Percentiles rank a stretch among this genome's conserved stretches.
phyloP scores from a whole-genome alignment of 2,888 invertebrate genomes.

The Allacma fusca region DNA sequence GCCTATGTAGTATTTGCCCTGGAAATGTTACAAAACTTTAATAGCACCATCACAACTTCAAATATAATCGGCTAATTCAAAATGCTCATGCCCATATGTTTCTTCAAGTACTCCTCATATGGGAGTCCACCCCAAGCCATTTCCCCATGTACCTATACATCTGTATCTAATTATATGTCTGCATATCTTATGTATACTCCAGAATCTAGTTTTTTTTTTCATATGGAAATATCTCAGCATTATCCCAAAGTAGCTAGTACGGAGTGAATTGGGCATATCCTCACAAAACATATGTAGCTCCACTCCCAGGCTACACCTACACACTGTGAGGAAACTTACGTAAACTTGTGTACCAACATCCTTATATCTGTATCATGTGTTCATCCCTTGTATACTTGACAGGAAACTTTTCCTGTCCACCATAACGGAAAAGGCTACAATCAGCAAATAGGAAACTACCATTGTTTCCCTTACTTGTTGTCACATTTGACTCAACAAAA shows the following conservation, averaged over 20 bases:
- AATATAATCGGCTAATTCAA: constrained; percentile 10
- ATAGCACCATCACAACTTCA: constrained; percentile 18
- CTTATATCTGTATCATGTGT: too few species aligned
- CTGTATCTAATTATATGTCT: neutral
- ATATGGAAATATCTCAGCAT: neutral
- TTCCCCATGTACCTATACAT: neutral
- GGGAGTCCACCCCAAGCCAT: neutral
- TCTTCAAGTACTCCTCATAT: neutral
- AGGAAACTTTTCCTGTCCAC: neutral
- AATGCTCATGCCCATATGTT: constrained; percentile 5
- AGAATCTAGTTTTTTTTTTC: neutral
- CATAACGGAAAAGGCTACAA: neutral
- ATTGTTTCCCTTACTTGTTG: constrained; percentile 13
- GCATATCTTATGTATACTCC: neutral
- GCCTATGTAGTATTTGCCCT: neutral
- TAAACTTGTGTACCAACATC: too few species aligned
- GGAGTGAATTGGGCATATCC: too few species aligned
- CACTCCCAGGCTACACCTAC: too few species aligned
- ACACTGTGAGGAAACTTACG: too few species aligned
- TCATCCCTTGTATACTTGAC: too few species aligned
- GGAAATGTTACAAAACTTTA: neutral
- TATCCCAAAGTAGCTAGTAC: too few species aligned
- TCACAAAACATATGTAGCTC: too few species aligned
- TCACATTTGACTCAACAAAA: constrained; percentile 1
- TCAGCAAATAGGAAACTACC: constrained; percentile 9